Evolutionary conservation across 2,113 vertebrate genomes (phyloP).

Genomic region (Ceyx margarethae): DNA sequence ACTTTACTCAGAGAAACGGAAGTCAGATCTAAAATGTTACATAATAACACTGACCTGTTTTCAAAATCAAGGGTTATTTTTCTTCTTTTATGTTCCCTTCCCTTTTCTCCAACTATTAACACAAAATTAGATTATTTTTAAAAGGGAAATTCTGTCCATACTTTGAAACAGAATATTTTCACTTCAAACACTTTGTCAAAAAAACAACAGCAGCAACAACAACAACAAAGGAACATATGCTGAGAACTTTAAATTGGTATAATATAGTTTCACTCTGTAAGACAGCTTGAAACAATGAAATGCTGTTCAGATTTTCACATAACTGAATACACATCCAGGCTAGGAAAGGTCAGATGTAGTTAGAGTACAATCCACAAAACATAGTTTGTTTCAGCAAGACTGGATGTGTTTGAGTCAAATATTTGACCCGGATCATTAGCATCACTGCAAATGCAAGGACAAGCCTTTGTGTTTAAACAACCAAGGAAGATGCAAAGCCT

Average conservation of each 20-base stretch:
- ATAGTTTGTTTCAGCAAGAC: conserved; percentile 34
- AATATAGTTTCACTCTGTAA: neutral
- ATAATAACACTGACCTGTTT: neutral
- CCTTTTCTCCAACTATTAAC: neutral
- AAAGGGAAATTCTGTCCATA: neutral
- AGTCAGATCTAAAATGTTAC: neutral
- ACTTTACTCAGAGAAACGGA: neutral
- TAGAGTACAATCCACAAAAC: conserved; percentile 21
- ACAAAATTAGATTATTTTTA: neutral
- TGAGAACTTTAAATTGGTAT: neutral
- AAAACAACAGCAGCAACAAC: neutral
- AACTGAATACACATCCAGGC: neutral
- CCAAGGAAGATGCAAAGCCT: neutral
- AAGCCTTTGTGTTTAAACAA: conserved; percentile 23
- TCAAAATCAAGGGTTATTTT: neutral
- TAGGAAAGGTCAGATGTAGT: conserved; percentile 31
- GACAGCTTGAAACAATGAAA: neutral
- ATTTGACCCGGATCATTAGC: conserved; percentile 19
- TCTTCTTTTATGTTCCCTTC: neutral
- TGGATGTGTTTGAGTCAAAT: conserved; percentile 46
- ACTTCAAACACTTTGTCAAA: neutral
- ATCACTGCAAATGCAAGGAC: conserved; percentile 7
- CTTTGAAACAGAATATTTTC: neutral
- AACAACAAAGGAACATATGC: neutral
- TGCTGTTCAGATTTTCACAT: neutral